These are phyloP conservation scores for Ailuropoda melanoleuca DNA, from an alignment of 2,113 vertebrate genomes.

Conservation along the genomic window DNA sequence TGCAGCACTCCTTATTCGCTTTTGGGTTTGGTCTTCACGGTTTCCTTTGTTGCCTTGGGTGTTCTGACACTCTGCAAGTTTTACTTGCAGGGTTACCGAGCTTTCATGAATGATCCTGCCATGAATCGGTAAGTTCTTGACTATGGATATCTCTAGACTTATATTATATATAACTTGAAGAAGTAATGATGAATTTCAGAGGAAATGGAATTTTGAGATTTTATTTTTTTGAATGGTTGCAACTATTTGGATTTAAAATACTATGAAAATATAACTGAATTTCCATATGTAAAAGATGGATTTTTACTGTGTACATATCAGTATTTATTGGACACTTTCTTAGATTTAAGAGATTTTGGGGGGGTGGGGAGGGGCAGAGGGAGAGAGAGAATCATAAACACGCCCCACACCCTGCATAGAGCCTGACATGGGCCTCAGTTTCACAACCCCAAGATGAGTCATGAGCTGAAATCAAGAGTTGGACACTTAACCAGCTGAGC, in stretches of 20 bases:
- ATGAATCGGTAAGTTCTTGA: constrained; percentile 92
- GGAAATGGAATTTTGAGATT: not conserved
- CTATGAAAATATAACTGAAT: not conserved
- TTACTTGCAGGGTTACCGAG: constrained; percentile 97
- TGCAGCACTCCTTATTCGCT: constrained; percentile 98
- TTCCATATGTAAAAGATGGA: not conserved
- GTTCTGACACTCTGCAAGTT: constrained; percentile 99
- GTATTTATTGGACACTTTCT: not conserved
- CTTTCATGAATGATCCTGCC: constrained; percentile 98
- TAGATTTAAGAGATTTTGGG: not conserved
- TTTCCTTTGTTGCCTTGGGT: constrained; percentile 97
- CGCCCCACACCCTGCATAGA: not conserved
- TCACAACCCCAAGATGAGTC: not conserved
- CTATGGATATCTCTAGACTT: not conserved
- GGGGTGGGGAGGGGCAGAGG: not conserved
- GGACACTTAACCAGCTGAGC: not conserved
- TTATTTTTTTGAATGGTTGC: not conserved
- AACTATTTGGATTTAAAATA: not conserved
- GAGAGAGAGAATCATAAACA: not conserved
- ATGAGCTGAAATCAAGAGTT: not conserved
- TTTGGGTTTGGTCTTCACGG: constrained; percentile 96
- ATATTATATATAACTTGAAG: not conserved
- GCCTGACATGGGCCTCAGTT: not conserved
- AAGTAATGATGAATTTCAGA: not conserved
- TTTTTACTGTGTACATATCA: not conserved